Conservation (phyloP, 2,797 vertebrate genomes). For the Melanotaenia nigrans region DNA sequence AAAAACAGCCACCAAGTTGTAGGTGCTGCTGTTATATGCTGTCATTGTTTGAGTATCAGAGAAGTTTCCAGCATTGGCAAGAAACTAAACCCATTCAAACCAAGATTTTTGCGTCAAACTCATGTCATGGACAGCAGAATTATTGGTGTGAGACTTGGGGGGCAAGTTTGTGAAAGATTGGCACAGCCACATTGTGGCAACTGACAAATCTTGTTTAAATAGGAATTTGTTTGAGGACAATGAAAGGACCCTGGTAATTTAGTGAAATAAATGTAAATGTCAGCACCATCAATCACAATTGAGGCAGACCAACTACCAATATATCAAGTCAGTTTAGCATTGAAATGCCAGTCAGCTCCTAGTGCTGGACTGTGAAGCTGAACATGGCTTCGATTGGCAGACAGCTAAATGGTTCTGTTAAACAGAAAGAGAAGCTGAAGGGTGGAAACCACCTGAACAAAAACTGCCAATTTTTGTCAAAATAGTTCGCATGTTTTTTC, state of each 20-base stretch:
- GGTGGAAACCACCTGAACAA: constrained; percentile 24
- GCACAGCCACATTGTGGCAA: constrained; percentile 64
- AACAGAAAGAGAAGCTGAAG: constrained; percentile 25
- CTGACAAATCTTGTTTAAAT: constrained; percentile 84
- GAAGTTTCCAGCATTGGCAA: constrained; percentile 28
- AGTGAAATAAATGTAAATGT: constrained; percentile 87
- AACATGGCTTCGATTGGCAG: constrained; percentile 56
- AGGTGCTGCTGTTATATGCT: constrained; percentile 35
- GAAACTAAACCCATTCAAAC: constrained; percentile 30
- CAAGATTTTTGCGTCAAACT: constrained; percentile 60
- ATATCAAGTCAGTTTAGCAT: constrained; percentile 78
- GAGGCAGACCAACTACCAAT: constrained; percentile 56
- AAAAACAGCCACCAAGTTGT: constrained; percentile 29
- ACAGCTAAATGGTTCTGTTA: constrained; percentile 50
- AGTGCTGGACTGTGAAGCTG: constrained; percentile 62
- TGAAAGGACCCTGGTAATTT: constrained; percentile 81
- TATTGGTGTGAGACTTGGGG: constrained; percentile 58
- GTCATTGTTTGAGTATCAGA: constrained; percentile 54
- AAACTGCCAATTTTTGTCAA: constrained; percentile 6
- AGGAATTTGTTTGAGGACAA: constrained; percentile 85
- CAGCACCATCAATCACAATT: constrained; percentile 84
- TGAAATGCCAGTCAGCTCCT: constrained; percentile 65
- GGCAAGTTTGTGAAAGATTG: constrained; percentile 53
- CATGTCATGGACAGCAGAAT: constrained; percentile 57
- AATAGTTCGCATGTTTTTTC: neutral